These are phyloP conservation scores for Meda fulgida DNA, from an alignment of 2,797 vertebrate species.

Conservation along the genomic window DNA sequence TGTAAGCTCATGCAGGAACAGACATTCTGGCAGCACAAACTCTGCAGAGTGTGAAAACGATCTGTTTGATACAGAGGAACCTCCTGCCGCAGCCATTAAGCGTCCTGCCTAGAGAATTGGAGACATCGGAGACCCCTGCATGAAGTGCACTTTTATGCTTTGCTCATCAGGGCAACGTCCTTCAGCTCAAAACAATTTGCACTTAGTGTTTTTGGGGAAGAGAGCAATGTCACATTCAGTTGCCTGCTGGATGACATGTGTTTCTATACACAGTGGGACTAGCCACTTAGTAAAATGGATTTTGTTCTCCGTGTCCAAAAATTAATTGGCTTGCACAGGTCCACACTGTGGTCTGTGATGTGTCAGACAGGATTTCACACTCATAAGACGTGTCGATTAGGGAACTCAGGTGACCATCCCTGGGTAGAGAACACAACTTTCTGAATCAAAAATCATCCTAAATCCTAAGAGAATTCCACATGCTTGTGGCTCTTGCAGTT, in stretches of 20 bases:
- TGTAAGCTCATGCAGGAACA: constrained; percentile 42
- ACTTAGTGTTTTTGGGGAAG: constrained; percentile 51
- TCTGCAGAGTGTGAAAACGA: constrained; percentile 59
- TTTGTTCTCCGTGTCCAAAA: constrained; percentile 45
- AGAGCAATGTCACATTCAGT: constrained; percentile 50
- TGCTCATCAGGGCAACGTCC: constrained; percentile 45
- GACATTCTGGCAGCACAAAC: constrained; percentile 52
- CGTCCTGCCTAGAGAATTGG: constrained; percentile 32
- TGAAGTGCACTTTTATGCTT: constrained; percentile 52
- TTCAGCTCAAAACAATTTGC: constrained; percentile 51
- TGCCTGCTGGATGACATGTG: constrained; percentile 43
- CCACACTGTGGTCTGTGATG: constrained; percentile 43
- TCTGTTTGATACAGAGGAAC: constrained; percentile 54
- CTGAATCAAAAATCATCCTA: background rate
- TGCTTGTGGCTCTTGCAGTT: constrained; percentile 9
- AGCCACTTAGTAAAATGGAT: constrained; percentile 47
- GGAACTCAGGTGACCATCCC: constrained; percentile 42
- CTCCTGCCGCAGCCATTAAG: constrained; percentile 55
- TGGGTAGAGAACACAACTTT: constrained; percentile 42
- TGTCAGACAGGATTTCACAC: constrained; percentile 48
- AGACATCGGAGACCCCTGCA: constrained; percentile 47
- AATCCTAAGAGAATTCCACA: constrained; percentile 13
- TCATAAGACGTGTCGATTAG: constrained; percentile 50
- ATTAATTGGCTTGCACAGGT: constrained; percentile 33
- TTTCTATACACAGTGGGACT: constrained; percentile 44